Percentiles rank a stretch among this genome's conserved stretches.
Evolutionary conservation across 2,113 vertebrate genomes (phyloP).

Genomic region (Siniperca knerii): DNA sequence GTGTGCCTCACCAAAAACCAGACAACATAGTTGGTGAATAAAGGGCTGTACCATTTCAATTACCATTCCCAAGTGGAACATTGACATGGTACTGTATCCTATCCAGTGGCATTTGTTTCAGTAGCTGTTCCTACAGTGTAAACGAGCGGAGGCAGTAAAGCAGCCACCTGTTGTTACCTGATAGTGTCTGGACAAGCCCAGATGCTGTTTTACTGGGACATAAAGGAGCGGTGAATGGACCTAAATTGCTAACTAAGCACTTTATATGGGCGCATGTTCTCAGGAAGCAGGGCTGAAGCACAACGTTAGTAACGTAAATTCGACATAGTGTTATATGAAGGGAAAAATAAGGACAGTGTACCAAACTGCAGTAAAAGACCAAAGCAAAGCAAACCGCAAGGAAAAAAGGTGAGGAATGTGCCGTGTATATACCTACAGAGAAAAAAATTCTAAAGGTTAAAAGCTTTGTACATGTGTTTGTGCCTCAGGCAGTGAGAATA

Average conservation of each 20-base stretch:
- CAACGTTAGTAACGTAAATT: conserved; percentile 46
- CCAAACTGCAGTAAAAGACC: conserved; percentile 47
- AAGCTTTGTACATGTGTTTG: conserved; percentile 72
- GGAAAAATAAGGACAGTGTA: conserved; percentile 25
- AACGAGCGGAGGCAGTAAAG: conserved; percentile 81
- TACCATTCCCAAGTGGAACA: conserved; percentile 68
- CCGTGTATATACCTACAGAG: conserved; percentile 80
- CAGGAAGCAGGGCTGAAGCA: conserved; percentile 64
- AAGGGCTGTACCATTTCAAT: conserved; percentile 62
- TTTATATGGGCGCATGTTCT: conserved; percentile 76
- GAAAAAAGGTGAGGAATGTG: conserved; percentile 75
- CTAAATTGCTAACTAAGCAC: conserved; percentile 82
- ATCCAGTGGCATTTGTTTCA: conserved; percentile 77
- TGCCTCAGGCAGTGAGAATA: conserved; percentile 64
- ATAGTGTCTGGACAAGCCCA: conserved; percentile 83
- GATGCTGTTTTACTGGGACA: conserved; percentile 84
- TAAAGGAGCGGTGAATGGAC: conserved; percentile 78
- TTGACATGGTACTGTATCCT: conserved; percentile 56
- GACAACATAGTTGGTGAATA: conserved; percentile 40
- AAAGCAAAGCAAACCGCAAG: conserved; percentile 35
- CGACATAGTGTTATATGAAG: conserved; percentile 27
- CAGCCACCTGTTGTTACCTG: conserved; percentile 84
- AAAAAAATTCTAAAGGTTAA: conserved; percentile 77
- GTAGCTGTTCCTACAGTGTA: conserved; percentile 76
- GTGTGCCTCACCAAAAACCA: conserved; percentile 25